Evolutionary conservation across 1,140 invertebrate genomes (phyloP), one percentile per base, ranked within the genome.

Genomic region (Brachystomella parvula): DNA sequence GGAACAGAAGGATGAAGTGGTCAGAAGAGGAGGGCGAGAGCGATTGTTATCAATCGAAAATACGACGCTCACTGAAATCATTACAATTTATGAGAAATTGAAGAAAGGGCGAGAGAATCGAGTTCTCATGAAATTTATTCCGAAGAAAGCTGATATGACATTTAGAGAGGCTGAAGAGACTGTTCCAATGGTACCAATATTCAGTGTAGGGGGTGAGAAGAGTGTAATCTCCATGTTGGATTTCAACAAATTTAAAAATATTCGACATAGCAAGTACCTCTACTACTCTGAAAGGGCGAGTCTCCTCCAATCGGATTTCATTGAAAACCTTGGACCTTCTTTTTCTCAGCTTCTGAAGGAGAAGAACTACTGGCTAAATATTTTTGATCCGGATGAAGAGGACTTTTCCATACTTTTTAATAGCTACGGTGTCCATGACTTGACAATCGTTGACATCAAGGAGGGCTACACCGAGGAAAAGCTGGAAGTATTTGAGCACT

Each of bases 51-150:
- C 58, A 6, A 33, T 31, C 19, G 61, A 63, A 63, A 64, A 53
- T 31, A 58, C 44, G 6, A 49, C 44, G 32, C 62, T 64, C 24
- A 58, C 44, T 2, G 62, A 64, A 56, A 56, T 64, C n/a, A 64
- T 53, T 19, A 64, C 62, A 64, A 64, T 64, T 56, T 64, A 64
- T 32, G 62, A 64, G 32, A 49, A 56, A 35, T 12, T 64, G 44
- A 49, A 49, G 57, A 64, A 64, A 56, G 44, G 44, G 9, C 62
- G 62, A 24, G 62, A 49, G 17, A 53, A 53, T 24, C 49, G 49
- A 53, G 49, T 53, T 9, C 24, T 53, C 6, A 53, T 53, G 49
- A 53, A 53, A 53, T 53, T 53, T 24, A 17, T 24, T 24, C 49
- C 49, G 3, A 53, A 53, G 21, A 53, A 24, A 24, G 6, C 24